Conservation (phyloP, 2,888 invertebrate genomes). For the Sesia bembeciformis region DNA sequence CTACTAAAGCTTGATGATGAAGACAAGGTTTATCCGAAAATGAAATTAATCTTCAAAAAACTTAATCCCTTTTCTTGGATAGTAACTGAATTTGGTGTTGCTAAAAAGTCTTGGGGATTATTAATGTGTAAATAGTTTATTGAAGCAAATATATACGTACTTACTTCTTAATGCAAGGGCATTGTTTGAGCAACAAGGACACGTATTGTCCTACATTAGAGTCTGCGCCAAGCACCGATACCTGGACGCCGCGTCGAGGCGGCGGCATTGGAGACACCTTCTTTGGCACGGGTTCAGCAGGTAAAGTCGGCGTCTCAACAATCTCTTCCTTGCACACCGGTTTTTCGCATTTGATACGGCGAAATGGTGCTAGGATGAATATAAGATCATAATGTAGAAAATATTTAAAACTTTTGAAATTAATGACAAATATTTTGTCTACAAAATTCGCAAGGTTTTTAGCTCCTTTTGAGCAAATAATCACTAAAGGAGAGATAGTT, state of each 20-base stretch:
- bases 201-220: slow-evolving; percentile 63
- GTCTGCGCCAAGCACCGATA: slow-evolving; percentile 68
- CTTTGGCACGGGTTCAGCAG: slow-evolving; percentile 8
- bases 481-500: too few relatives aligned
- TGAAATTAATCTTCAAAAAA: too few relatives aligned
- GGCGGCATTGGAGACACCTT: slow-evolving; percentile 25
- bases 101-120: too few relatives aligned
- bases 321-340: slow-evolving; percentile 16
- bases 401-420: too few relatives aligned
- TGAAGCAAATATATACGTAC: slow-evolving; percentile 10
- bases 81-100: too few relatives aligned
- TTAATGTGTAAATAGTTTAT: too few relatives aligned
- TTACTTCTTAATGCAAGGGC: slow-evolving; percentile 62
- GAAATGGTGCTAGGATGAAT: slow-evolving; percentile 46
- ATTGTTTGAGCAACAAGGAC: slow-evolving; percentile 70
- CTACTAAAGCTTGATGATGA: too few relatives aligned
- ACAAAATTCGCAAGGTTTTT: too few relatives aligned
- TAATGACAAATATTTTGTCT: too few relatives aligned
- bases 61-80: too few relatives aligned
- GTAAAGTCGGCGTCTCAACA: neutral
- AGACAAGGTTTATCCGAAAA: too few relatives aligned
- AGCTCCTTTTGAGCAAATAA: too few relatives aligned
- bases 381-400: neutral
- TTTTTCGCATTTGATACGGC: slow-evolving; percentile 28
- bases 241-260: slow-evolving; percentile 47